These are phyloP conservation scores for Platycheirus rosarum DNA, from an alignment of 2,888 invertebrate genomes.

Conservation along the genomic window DNA sequence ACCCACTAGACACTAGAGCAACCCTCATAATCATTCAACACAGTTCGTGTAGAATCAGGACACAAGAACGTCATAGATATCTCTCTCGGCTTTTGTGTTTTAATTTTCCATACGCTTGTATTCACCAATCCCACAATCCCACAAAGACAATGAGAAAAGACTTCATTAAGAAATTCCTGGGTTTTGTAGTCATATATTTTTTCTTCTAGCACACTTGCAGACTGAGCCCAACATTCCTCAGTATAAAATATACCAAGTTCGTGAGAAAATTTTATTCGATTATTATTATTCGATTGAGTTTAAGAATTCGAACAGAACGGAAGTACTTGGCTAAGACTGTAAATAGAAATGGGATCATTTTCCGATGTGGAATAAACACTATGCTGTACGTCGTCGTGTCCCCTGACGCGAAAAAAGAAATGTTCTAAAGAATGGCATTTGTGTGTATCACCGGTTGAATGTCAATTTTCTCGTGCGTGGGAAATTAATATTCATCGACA, in stretches of 20 bases:
- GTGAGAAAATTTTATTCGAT: slow-evolving; percentile 71
- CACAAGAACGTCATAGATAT: slow-evolving; percentile 33
- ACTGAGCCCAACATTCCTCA: slow-evolving; percentile 36
- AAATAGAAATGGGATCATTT: background rate
- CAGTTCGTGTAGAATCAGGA: slow-evolving; percentile 16
- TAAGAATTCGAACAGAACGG: background rate
- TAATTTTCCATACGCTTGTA: slow-evolving; percentile 69
- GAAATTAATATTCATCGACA: slow-evolving; percentile 51
- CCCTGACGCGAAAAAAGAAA: background rate
- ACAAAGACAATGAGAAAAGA: slow-evolving; percentile 68
- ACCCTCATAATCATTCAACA: slow-evolving; percentile 46
- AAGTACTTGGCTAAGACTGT: slow-evolving; percentile 5
- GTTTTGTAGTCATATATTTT: slow-evolving; percentile 28
- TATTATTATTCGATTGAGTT: slow-evolving; percentile 66
- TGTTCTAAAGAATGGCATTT: slow-evolving; percentile 18
- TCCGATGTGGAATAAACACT: slow-evolving; percentile 14
- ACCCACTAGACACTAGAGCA: slow-evolving; percentile 2
- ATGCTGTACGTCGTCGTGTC: slow-evolving; percentile 10
- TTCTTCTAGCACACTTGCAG: slow-evolving; percentile 6
- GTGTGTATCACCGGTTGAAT: slow-evolving; percentile 3
- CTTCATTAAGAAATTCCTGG: slow-evolving; percentile 70
- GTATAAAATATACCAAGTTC: slow-evolving; percentile 27
- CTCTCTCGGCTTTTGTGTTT: slow-evolving; percentile 17
- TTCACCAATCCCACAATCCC: slow-evolving; percentile 44
- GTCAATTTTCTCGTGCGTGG: slow-evolving; percentile 13